phyloP scores from a whole-genome alignment of 92 coral and sea anemone genomes.

The Bergia puertoricense region DNA sequence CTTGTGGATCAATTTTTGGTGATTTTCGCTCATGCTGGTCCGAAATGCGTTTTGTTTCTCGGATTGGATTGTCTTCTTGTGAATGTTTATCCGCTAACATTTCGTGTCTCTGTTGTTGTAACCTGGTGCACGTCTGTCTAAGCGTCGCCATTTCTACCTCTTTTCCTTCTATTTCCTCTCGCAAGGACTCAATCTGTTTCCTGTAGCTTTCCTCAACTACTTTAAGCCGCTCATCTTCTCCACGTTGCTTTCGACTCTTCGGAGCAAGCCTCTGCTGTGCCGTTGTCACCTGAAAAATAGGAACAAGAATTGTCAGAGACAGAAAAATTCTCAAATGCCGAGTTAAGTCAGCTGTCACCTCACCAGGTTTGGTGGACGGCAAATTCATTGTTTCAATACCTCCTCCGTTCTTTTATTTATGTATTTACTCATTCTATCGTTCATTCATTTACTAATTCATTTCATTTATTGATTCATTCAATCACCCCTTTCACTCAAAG shows the following conservation, averaged over 20 bases:
- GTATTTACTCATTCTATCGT: no score
- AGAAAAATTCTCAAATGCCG: no score
- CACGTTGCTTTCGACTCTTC: constrained; percentile 48
- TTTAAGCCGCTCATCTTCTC: constrained; percentile 30
- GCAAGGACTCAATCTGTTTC: constrained; percentile 54
- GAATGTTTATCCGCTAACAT: constrained; percentile 69
- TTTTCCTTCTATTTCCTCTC: constrained; percentile 66
- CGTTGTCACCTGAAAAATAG: constrained; percentile 24
- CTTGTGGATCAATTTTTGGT: constrained; percentile 56
- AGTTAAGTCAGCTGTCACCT: no score
- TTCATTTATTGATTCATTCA: no score
- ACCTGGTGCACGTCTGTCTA: constrained; percentile 71
- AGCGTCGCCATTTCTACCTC: constrained; percentile 71
- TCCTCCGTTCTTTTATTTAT: no score
- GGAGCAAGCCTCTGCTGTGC: constrained; percentile 24
- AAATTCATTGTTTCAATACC: no score
- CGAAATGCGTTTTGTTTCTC: constrained; percentile 13
- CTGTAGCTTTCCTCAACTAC: constrained; percentile 44
- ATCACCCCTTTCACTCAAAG: no score
- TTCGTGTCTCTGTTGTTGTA: constrained; percentile 83
- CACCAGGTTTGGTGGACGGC: no score
- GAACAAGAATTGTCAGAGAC: not conserved
- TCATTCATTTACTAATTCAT: not conserved
- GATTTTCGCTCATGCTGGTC: constrained; percentile 16
- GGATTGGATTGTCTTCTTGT: constrained; percentile 40